Evolutionary conservation across 2,888 invertebrate species (phyloP), one percentile per base, ranked within the genome.

Genomic region (Margaritifera margaritifera): DNA sequence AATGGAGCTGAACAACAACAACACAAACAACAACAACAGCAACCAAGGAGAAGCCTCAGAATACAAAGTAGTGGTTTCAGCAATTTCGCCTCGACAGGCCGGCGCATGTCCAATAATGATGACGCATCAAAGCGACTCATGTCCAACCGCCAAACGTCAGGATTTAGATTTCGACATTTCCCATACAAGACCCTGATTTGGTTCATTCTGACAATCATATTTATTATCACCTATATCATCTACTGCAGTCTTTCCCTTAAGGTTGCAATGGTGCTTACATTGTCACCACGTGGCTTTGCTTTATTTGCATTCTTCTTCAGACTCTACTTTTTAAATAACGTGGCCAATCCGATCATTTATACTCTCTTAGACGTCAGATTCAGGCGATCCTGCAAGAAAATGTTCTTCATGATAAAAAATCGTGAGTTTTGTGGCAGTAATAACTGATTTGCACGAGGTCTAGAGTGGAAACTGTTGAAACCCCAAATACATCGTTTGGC

Each of bases 151-250:
- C 66, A 68, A n/a, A 60, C 58, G 55, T 77, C 77, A 20, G 68
- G 69, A 15, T 77, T 77, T 50, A 74, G 77, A 6, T 59, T 72
- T 42, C 67, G 74, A 24, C 62, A 65, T 50, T 69, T 71, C 56
- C 73, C 73, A 31, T 73, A 73, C 62, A 74, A 74, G 51, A 74
- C 74, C 8, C 50, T 74, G 52, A 74, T 74, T 31, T 70, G 70
- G 74, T 66, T 74, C 42, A 67, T 70, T 42, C 58, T 74, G 62
- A 74, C 74, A 50, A 55, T 74, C 51, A 60, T 70, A 27, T 74
- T 74, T 56, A 64, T 74, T 20, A 11, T 74, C 42, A 70, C 70
- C 2, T 70, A 70, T 50, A 60, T 74, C 11, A 20, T 74, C 22
- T 74, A 70, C 25, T 60, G 70, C 3, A 59, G 62, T 20, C 59